Conservation (phyloP, 1,140 invertebrate genomes). For the Aradophagus sp. region DNA sequence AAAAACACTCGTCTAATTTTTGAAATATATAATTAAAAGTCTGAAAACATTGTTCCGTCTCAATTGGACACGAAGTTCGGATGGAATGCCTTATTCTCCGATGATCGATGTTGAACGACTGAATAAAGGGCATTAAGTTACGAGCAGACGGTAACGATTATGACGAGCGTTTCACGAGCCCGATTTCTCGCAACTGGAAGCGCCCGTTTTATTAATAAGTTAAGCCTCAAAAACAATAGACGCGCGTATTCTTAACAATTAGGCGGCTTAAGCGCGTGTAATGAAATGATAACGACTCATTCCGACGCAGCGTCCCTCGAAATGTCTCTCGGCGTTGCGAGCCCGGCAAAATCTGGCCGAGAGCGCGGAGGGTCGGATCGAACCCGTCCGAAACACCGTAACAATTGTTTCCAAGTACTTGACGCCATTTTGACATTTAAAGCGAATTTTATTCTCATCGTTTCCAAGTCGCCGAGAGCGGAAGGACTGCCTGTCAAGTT, state of each 20-base stretch:
- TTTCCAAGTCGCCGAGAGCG: slow-evolving; percentile 5
- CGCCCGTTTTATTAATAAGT: slow-evolving; percentile 70
- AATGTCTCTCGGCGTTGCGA: slow-evolving; percentile 30
- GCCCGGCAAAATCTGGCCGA: slow-evolving; percentile 39
- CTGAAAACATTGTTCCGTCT: too few relatives aligned
- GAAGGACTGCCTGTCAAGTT: slow-evolving; percentile 5
- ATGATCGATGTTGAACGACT: too few relatives aligned
- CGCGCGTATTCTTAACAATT: slow-evolving; percentile 67
- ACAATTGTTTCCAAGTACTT: slow-evolving; percentile 49
- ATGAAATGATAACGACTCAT: slow-evolving; percentile 67
- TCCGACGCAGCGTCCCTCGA: slow-evolving; percentile 40
- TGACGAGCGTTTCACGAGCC: slow-evolving; percentile 11
- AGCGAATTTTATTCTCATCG: slow-evolving; percentile 31
- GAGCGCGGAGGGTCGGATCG: slow-evolving; percentile 30
- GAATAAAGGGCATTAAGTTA: slow-evolving; percentile 37
- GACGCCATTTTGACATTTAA: slow-evolving; percentile 45
- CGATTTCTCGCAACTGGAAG: slow-evolving; percentile 34
- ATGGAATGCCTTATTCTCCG: too few relatives aligned
- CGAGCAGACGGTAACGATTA: slow-evolving; percentile 37
- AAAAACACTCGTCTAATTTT: too few relatives aligned
- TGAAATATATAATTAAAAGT: too few relatives aligned
- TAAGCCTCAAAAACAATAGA: slow-evolving; percentile 64
- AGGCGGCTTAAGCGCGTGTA: slow-evolving; percentile 63
- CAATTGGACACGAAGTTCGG: too few relatives aligned
- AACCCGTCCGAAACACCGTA: slow-evolving; percentile 8